phyloP scores from a whole-genome alignment of 2,888 invertebrate species.

The Syrphus vitripennis region DNA sequence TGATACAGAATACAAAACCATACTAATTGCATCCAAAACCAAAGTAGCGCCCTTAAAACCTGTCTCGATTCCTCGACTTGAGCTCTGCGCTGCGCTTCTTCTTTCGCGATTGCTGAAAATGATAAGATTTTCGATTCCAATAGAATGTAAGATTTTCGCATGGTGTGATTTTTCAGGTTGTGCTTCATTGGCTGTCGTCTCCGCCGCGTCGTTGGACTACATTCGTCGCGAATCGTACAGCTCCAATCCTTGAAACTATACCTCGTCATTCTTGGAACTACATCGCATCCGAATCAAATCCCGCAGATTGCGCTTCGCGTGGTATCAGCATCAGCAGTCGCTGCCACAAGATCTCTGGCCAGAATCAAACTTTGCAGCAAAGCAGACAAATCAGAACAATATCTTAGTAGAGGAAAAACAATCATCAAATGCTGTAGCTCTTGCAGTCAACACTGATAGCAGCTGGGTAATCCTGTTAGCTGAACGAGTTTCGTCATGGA shows the following conservation, averaged over 20 bases:
- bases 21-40: slow-evolving; percentile 2
- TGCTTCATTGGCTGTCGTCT: slow-evolving; percentile 74
- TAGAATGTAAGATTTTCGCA: slow-evolving; percentile 15
- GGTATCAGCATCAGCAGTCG: slow-evolving; percentile 38
- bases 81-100: slow-evolving; percentile 32
- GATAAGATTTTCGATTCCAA: slow-evolving; percentile 6
- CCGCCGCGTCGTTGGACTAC: too few relatives aligned
- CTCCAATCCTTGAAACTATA: slow-evolving; percentile 35
- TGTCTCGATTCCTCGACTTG: slow-evolving; percentile 34
- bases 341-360: not conserved
- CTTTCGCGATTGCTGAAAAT: slow-evolving; percentile 17
- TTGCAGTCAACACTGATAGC: too few relatives aligned
- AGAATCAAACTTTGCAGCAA: not conserved
- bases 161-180: slow-evolving; percentile 75
- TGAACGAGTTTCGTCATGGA: too few relatives aligned
- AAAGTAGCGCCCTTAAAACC: slow-evolving; percentile 27
- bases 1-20: not conserved
- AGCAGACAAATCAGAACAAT: not conserved
- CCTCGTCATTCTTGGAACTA: slow-evolving; percentile 54
- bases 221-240: not conserved
- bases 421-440: not conserved
- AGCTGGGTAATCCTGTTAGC: too few relatives aligned
- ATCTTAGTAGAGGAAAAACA: not conserved
- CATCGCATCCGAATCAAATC: slow-evolving; percentile 56
- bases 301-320: slow-evolving; percentile 69